Conservation (phyloP, 2,797 vertebrate species). For the Falco rusticolus region DNA sequence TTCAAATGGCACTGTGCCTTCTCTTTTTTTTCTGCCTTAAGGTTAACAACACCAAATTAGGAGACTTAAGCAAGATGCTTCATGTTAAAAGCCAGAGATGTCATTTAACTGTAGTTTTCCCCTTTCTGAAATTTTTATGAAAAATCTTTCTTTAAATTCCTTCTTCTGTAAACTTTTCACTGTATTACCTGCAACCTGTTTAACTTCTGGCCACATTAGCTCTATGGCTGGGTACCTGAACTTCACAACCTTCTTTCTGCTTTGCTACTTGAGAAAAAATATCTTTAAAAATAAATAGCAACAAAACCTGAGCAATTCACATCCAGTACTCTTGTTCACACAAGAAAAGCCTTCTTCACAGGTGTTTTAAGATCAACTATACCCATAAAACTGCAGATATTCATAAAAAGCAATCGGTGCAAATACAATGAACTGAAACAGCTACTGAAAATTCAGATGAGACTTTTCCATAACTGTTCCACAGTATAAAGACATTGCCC, state of each 20-base stretch:
- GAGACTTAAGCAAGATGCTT: conserved; percentile 26
- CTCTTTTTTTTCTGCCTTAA: not conserved
- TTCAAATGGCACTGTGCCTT: conserved; percentile 6
- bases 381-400: not conserved
- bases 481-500: not conserved
- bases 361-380: not conserved
- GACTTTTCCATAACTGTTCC: not conserved
- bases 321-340: not conserved
- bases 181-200: not conserved
- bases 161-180: not conserved
- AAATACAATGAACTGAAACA: not conserved
- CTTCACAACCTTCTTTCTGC: not conserved
- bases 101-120: not conserved
- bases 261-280: not conserved
- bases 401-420: not conserved
- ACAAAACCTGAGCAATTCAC: not conserved
- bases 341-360: not conserved
- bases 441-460: not conserved
- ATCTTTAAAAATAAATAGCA: not conserved
- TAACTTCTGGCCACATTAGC: not conserved
- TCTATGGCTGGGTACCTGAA: not conserved
- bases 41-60: not conserved
- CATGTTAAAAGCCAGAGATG: not conserved
- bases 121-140: not conserved
- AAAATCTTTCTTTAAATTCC: not conserved